Conservation (phyloP, 2,888 invertebrate species). For the Cheilosia urbana region DNA sequence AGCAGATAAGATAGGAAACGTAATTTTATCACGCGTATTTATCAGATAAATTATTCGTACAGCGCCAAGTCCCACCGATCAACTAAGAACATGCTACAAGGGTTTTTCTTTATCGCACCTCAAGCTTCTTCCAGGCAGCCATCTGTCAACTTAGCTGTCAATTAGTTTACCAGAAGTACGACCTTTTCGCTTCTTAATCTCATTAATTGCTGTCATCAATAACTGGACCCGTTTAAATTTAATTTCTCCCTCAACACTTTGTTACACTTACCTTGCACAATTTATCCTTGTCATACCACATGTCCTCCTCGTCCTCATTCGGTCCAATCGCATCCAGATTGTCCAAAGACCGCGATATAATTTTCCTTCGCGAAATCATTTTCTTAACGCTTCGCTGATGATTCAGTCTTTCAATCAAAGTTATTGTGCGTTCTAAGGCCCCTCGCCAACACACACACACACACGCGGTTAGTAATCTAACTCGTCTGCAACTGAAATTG, state of each 20-base stretch:
- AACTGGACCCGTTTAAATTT: slow-evolving; percentile 17
- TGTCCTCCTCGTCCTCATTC: slow-evolving; percentile 92
- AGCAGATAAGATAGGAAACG: no score
- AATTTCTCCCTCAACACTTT: slow-evolving; percentile 48
- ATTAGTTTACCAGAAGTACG: neutral
- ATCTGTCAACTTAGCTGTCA: slow-evolving; percentile 14
- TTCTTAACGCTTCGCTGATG: slow-evolving; percentile 40
- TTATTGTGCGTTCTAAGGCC: slow-evolving; percentile 27
- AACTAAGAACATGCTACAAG: no score
- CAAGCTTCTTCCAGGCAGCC: neutral
- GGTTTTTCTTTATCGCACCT: no score
- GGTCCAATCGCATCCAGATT: slow-evolving; percentile 92
- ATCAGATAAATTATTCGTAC: no score
- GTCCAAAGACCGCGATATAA: slow-evolving; percentile 95
- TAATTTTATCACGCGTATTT: no score
- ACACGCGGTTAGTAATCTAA: slow-evolving; percentile 43
- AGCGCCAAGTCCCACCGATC: no score
- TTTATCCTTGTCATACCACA: slow-evolving; percentile 96
- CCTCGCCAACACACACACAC: neutral
- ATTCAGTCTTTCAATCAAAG: slow-evolving; percentile 45
- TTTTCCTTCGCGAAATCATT: slow-evolving; percentile 95
- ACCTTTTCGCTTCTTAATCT: neutral
- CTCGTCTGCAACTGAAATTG: slow-evolving; percentile 52
- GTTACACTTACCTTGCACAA: slow-evolving; percentile 90
- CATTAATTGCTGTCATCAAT: slow-evolving; percentile 56